Base-by-base conservation (phyloP, 2,797 vertebrate genomes). In the Clarias fuscus region DNA sequence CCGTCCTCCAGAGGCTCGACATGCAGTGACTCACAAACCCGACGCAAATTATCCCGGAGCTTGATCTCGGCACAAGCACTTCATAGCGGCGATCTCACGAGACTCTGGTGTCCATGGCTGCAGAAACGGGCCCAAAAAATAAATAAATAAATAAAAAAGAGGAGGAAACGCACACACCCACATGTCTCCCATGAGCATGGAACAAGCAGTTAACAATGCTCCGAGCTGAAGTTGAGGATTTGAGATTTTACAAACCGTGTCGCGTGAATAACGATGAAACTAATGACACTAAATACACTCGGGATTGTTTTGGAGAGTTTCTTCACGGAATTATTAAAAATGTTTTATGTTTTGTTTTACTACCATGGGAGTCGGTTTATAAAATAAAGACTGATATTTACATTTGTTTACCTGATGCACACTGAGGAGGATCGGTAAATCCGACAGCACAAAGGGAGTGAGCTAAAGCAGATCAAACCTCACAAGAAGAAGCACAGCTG, bases 401-500 rank as follows among this genome's bases (percentile, higher is more conserved):
- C 30, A 33, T 33, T 24, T 13, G 5, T 67, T 71, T 27, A 5
- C 37, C 10, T 67, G 22, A 4, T 48, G 27, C 56, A 43, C n/a
- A 33, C 37, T 33, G 65, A 56, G 33, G 80, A 37, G 11, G 37
- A 20, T 43, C 40, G 2, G 22, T 27, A 4, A 59, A 43, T 8
- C 33, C 30, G 48, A 18, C 24, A 40, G 56, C 58, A 30, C 24
- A 67, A 40, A 58, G 62, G 2, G 73, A 70, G 59, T 48, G 11
- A 56, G 4, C 53, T 33, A 20, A 48, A 82, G 68, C 61, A 30
- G 78, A n/a, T 77, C 84, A 78, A 85, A 33, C 67, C 62, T 72
- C 62, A 84, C 68, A 80, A 84, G 73, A 80, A 84, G 65, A 77
- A 73, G 24, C 71, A 68, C 90, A 90, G 88, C 88, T 89, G 89